Evolutionary conservation across 2,113 vertebrate species (phyloP), one percentile per base, ranked within the genome.

Genomic region (Carassius carassius): DNA sequence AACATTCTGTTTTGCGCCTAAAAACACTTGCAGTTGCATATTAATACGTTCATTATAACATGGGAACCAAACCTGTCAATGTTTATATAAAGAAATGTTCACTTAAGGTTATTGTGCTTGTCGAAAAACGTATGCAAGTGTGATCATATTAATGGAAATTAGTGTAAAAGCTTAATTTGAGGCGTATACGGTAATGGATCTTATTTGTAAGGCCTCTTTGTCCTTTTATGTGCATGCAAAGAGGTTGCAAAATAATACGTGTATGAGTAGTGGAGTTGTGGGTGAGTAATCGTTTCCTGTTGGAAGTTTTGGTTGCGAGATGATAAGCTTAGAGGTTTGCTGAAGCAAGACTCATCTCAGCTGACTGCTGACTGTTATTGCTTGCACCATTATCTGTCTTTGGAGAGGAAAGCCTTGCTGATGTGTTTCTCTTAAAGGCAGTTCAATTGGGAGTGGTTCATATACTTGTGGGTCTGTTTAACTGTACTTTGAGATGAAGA

Each of bases 211-310:
- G 41, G n/a, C 21, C 16, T 81, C 3, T 35, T 7, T 81, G 63
- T 81, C 60, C 78, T 81, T 67, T 81, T 32, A n/a, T 44, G 79
- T 81, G 63, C 63, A 81, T 69, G 63, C 47, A 82, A 56, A 72
- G 49, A 72, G 19, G 32, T 82, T 82, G 67, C 81, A 82, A 72
- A 73, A 82, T 41, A 72, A 72, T 82, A 82, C 72, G 16, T 81
- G 41, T 35, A 16, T 56, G 65, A 72, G 29, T 70, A 58, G 65
- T 82, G 63, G 69, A 41, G 37, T 41, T 35, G 80, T 70, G 35
- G 54, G 60, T 83, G 69, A 83, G 74, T 83, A 58, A 78, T 76
- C 74, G 60, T 83, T 86, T 86, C 81, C 80, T 78, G 80, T 78
- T 47, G 79, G 32, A 51, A 14, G 56, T 70, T 82, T 82, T 72